Base-by-base conservation (phyloP, 92 coral and sea anemone species). In the Isaurus tuberculatus region DNA sequence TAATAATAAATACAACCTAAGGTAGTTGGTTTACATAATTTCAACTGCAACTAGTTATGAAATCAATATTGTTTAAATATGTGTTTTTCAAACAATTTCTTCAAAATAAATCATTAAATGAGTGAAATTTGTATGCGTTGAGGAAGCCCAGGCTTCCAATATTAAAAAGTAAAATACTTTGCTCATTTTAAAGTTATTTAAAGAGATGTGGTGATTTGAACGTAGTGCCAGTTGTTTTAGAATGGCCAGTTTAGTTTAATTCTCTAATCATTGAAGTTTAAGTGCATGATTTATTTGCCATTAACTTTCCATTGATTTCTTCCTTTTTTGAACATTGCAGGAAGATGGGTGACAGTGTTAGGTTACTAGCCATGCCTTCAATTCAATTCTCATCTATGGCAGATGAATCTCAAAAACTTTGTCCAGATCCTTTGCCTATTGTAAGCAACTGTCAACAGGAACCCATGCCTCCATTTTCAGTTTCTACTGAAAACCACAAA, bases 311-410 rank as follows among this genome's bases (percentile, higher is more conserved):
- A 33, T 27, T 0, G 5, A 20, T 33, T 57, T 75, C 55, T 7
- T 0, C 20, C 11, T 11, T 2, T 77, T 77, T 15, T 30, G 4
- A 33, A 31, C 5, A 20, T 34, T 75, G 2, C 15, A 77, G 82
- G 48, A 55, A 55, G 25, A 75, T 75, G 81, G 68, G 26, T 23
- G 82, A 77, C 1, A 15, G 26, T 58, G 46, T 57, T 23, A 23
- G 57, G 5, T 23, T 75, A 4, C 40, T 60, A 67, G 70, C 53
- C 34, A 29, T 77, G 66, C 82, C 69, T 0, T 31, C 69, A 15
- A 58, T 77, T 13, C 26, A n/a, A 8, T 77, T 77, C 16, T 15
- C 82, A 36, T 20, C 69, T 57, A 26, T 65, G 7, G 4, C 27
- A 28, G 70, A 58, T 2, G 36, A 36, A 17, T 36, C 9, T 40